A percentile compares a stretch with the other conserved stretches of the same genome.
These are phyloP conservation scores for Scrobipalpa costella DNA, from an alignment of 2,888 invertebrate genomes.

Conservation along the genomic window DNA sequence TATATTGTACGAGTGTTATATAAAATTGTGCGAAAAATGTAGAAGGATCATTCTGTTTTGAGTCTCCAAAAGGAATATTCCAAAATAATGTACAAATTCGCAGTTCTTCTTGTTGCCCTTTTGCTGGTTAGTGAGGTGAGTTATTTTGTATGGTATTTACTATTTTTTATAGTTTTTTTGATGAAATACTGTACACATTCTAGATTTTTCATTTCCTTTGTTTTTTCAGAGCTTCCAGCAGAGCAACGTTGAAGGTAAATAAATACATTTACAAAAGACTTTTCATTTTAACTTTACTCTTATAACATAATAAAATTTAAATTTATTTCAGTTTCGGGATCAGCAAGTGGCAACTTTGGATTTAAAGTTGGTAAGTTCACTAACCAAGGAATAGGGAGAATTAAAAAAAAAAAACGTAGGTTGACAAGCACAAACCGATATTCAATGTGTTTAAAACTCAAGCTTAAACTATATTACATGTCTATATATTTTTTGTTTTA, in stretches of 20 bases:
- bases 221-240: conserved; percentile 8
- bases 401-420: not conserved
- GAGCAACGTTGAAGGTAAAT: not conserved
- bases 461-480: too few species aligned
- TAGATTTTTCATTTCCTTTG: too few species aligned
- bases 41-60: not conserved
- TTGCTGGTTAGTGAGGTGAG: conserved; percentile 9
- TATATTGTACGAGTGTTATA: not conserved
- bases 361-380: not conserved
- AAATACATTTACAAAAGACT: not conserved
- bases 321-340: not conserved
- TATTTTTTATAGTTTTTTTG: not conserved
- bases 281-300: too few species aligned
- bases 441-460: too few species aligned
- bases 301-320: too few species aligned
- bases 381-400: not conserved
- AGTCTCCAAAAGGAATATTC: not conserved
- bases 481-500: too few species aligned
- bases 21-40: not conserved
- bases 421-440: too few species aligned
- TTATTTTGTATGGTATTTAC: not conserved
- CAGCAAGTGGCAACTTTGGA: not conserved
- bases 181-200: too few species aligned
- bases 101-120: not conserved
- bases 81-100: not conserved